Conservation (phyloP, 2,888 invertebrate genomes). For the Hofmannophila pseudospretella region DNA sequence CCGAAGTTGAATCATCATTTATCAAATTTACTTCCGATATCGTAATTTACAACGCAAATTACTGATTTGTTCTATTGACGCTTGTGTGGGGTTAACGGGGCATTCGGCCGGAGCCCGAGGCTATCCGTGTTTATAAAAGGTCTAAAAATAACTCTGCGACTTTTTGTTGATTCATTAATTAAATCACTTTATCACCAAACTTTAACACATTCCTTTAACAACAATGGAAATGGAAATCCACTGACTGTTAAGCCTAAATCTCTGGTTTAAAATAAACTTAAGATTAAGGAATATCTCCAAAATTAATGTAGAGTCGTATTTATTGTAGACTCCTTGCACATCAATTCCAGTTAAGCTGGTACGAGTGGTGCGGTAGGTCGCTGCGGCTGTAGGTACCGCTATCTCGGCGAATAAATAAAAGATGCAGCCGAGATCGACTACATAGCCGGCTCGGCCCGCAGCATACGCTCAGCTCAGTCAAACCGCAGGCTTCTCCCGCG, state of each 20-base stretch:
- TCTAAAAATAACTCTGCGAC: conserved; percentile 8
- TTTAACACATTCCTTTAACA: no score
- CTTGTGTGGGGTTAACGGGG: conserved; percentile 11
- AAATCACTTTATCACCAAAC: no score
- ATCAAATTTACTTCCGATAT: background rate
- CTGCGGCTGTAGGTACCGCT: conserved; percentile 65
- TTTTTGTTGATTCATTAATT: no score
- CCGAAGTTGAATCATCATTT: no score
- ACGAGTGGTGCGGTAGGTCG: conserved; percentile 34
- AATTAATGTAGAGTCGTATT: conserved; percentile 22
- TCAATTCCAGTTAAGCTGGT: conserved; percentile 63
- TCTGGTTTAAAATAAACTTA: no score
- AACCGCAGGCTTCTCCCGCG: conserved; percentile 44
- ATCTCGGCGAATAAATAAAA: conserved; percentile 74
- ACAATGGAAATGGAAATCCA: no score
- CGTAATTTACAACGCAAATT: background rate
- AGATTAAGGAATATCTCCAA: background rate
- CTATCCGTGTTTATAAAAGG: conserved; percentile 12
- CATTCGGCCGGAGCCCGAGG: conserved; percentile 11
- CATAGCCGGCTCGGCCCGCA: conserved; percentile 59
- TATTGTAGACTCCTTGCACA: conserved; percentile 45
- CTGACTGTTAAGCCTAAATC: no score
- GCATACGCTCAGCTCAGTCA: conserved; percentile 49
- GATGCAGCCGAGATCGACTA: conserved; percentile 64
- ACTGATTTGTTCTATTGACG: background rate